These are phyloP conservation scores for Dexiosoma caninum DNA, from an alignment of 2,888 invertebrate genomes.

Conservation along the genomic window DNA sequence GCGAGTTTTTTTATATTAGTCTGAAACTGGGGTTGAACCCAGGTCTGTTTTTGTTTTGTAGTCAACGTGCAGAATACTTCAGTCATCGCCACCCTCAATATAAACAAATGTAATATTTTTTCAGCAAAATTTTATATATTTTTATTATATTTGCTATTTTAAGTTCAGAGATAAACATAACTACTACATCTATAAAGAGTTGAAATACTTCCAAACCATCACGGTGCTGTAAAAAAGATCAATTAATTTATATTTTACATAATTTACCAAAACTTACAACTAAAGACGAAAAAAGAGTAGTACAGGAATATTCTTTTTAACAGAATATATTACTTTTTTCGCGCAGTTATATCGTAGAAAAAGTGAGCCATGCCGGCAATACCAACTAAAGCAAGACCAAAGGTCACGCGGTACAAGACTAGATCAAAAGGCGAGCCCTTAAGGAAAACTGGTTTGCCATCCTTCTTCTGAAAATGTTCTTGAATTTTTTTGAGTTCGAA, in stretches of 20 bases:
- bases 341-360: constrained; percentile 73
- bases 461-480: constrained; percentile 74
- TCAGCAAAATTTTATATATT: no score
- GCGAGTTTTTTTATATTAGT: no score
- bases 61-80: no score
- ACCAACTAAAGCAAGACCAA: constrained; percentile 74
- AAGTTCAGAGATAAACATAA: no score
- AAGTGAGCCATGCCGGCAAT: constrained; percentile 73
- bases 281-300: constrained; percentile 54
- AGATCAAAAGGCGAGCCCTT: constrained; percentile 79
- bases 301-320: background rate
- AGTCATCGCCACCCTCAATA: no score
- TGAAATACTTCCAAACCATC: background rate
- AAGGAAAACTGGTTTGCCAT: constrained; percentile 79
- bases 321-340: constrained; percentile 63
- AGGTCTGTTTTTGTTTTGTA: no score
- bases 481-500: constrained; percentile 70
- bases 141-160: no score
- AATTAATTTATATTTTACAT: background rate
- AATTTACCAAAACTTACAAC: constrained; percentile 32
- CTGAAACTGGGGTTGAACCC: no score
- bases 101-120: no score
- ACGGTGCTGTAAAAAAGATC: constrained; percentile 23
- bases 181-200: no score
- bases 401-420: constrained; percentile 77